Percentiles rank a stretch among this genome's conserved stretches.
Evolutionary conservation across 1,140 invertebrate genomes (phyloP).

Genomic region (Dryas iulia): DNA sequence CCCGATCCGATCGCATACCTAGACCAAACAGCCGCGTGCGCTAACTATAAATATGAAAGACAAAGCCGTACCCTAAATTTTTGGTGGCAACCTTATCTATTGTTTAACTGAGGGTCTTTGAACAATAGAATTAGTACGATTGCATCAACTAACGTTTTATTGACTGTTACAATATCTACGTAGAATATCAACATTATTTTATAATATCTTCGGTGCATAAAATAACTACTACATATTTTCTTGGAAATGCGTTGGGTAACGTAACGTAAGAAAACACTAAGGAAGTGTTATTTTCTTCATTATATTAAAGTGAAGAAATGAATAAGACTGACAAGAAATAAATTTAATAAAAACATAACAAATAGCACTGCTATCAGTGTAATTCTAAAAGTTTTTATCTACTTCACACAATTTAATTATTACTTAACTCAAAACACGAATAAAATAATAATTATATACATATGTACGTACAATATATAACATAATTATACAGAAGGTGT

Average conservation of each 20-base stretch:
- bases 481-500: not conserved
- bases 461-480: not conserved
- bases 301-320: not conserved
- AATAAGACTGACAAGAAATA: not conserved
- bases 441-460: not conserved
- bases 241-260: not conserved
- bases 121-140: conserved; percentile 27
- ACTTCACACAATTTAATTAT: too few species aligned
- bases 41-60: conserved; percentile 53
- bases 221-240: not conserved
- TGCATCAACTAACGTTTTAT: not conserved
- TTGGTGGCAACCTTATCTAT: conserved; percentile 34
- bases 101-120: conserved; percentile 31
- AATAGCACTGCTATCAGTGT: too few species aligned
- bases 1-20: conserved; percentile 65
- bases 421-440: not conserved
- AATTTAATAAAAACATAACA: not conserved
- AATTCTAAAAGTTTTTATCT: too few species aligned
- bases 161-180: not conserved
- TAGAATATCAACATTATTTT: not conserved
- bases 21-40: conserved; percentile 73
- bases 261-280: too few species aligned
- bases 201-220: not conserved
- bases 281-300: not conserved
- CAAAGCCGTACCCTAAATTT: conserved; percentile 35